These are phyloP conservation scores for Willisornis vidua DNA, from an alignment of 2,113 vertebrate species.

Conservation along the genomic window DNA sequence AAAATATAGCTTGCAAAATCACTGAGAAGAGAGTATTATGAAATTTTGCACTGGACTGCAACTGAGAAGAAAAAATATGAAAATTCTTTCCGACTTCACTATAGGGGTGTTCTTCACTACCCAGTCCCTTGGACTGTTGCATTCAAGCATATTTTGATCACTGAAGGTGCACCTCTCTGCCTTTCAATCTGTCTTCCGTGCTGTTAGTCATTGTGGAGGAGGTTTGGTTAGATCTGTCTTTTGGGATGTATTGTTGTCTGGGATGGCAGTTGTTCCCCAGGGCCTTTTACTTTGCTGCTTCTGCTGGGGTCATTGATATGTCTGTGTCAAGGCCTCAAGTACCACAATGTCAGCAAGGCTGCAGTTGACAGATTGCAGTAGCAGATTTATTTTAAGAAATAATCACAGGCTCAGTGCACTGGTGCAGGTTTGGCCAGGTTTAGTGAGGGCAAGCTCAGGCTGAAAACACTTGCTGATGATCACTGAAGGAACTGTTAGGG, in stretches of 20 bases:
- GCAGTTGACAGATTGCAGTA: background rate
- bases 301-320: background rate
- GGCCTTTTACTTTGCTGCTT: background rate
- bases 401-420: background rate
- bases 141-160: background rate
- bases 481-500: background rate
- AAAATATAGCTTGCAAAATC: background rate
- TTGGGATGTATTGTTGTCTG: background rate
- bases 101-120: background rate
- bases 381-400: background rate
- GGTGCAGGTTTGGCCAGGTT: background rate
- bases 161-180: background rate
- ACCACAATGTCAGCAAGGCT: background rate
- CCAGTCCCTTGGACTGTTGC: background rate
- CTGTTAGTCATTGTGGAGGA: background rate
- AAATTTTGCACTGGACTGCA: background rate
- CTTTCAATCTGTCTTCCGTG: background rate
- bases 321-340: background rate
- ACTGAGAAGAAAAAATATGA: background rate
- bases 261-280: background rate
- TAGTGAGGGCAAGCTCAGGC: background rate
- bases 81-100: background rate
- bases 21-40: background rate
- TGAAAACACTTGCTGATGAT: background rate
- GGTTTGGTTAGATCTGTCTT: background rate